Percentiles rank a stretch among this genome's conserved stretches.
Evolutionary conservation across 53 echinoderm and acorn worm species (phyloP).

Genomic region (Zoroaster sp.): DNA sequence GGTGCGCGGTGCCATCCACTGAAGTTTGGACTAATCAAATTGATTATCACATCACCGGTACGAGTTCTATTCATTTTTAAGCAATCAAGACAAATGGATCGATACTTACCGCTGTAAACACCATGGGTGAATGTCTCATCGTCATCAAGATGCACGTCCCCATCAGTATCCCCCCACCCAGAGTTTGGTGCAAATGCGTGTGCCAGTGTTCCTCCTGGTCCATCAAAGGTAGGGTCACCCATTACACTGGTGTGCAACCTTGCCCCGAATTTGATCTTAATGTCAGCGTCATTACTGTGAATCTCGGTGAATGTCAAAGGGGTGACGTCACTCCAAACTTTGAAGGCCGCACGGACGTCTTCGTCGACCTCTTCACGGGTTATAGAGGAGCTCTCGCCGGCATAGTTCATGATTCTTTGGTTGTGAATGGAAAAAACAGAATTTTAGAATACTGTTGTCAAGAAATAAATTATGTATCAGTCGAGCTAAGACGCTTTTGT

Average conservation of each 20-base stretch:
- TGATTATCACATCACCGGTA: no score
- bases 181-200: constrained; percentile 95
- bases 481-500: no score
- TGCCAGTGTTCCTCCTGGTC: constrained; percentile 81
- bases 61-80: no score
- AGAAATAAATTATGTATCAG: no score
- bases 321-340: constrained; percentile 89
- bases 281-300: constrained; percentile 68
- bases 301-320: constrained; percentile 76
- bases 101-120: constrained; percentile 66
- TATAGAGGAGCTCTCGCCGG: constrained; percentile 53
- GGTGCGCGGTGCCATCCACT: no score
- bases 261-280: constrained; percentile 67
- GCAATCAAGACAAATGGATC: neutral
- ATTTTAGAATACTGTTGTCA: no score
- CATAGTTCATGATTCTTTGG: constrained; percentile 61
- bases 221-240: constrained; percentile 86
- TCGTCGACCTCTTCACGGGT: constrained; percentile 60
- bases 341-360: constrained; percentile 67
- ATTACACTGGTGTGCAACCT: constrained; percentile 57
- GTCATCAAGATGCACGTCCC: constrained; percentile 93
- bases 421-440: no score
- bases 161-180: constrained; percentile 86
- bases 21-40: no score
- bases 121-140: constrained; percentile 83